Conservation (phyloP, 2,888 invertebrate species). For the Lycophotia porphyrea region DNA sequence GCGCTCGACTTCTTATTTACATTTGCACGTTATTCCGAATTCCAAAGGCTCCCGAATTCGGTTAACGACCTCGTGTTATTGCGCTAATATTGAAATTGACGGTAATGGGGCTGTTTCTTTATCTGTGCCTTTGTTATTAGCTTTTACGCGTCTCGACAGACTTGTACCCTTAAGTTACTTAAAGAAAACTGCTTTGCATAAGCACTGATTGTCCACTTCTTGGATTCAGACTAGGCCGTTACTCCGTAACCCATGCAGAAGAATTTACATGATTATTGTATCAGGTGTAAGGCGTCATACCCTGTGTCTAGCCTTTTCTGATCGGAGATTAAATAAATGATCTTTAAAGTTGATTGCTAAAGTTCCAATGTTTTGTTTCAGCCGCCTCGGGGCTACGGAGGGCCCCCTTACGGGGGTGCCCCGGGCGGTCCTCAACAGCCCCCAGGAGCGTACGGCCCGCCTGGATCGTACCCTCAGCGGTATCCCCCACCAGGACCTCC, state of each 20-base stretch:
- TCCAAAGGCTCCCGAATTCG: slow-evolving; percentile 22
- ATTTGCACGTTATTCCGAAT: slow-evolving; percentile 30
- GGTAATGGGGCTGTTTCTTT: slow-evolving; percentile 45
- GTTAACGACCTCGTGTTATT: slow-evolving; percentile 52
- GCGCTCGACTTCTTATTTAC: slow-evolving; percentile 32
- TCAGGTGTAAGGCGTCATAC: not conserved
- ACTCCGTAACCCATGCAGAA: not conserved
- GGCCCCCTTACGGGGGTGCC: slow-evolving; percentile 88
- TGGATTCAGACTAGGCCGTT: not conserved
- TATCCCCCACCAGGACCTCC: slow-evolving; percentile 87
- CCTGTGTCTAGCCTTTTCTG: not conserved
- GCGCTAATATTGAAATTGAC: slow-evolving; percentile 53
- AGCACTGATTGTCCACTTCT: not conserved
- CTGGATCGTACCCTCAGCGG: slow-evolving; percentile 91
- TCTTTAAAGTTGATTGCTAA: slow-evolving; percentile 14
- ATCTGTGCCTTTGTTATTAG: slow-evolving; percentile 37
- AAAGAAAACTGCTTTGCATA: not conserved
- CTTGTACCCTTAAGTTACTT: slow-evolving; percentile 16
- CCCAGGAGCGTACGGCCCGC: slow-evolving; percentile 88
- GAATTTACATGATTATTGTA: not conserved
- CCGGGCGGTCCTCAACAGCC: slow-evolving; percentile 88
- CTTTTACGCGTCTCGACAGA: slow-evolving; percentile 15
- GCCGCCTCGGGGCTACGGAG: slow-evolving; percentile 87
- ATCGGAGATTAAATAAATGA: not conserved
- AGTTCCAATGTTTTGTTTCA: slow-evolving; percentile 69